These are phyloP conservation scores for Synergus itoensis DNA, from an alignment of 2,888 invertebrate genomes.

Conservation along the genomic window DNA sequence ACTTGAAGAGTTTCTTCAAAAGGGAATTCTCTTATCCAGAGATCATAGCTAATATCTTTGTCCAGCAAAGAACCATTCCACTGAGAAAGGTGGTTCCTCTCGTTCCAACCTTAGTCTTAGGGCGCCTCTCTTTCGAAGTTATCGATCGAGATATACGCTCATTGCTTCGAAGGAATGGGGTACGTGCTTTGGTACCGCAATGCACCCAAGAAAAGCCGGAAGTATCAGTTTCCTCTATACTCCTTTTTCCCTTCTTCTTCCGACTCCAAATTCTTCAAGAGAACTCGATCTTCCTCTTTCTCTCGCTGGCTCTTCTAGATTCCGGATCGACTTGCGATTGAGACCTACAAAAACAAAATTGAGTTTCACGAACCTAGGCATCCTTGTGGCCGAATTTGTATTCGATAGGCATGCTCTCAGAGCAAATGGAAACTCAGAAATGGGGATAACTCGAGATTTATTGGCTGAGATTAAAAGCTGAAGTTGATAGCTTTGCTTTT, in stretches of 20 bases:
- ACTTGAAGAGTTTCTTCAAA: neutral
- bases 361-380: slow-evolving; percentile 59
- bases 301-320: slow-evolving; percentile 40
- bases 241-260: slow-evolving; percentile 40
- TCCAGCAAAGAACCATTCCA: neutral
- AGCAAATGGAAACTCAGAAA: slow-evolving; percentile 2
- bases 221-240: slow-evolving; percentile 58
- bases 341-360: slow-evolving; percentile 57
- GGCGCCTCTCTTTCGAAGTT: slow-evolving; percentile 60
- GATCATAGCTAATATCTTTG: slow-evolving; percentile 34
- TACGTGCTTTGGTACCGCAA: slow-evolving; percentile 68
- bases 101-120: slow-evolving; percentile 45
- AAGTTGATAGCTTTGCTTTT: neutral
- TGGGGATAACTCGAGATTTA: neutral
- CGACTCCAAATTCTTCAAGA: slow-evolving; percentile 21
- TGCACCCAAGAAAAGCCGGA: slow-evolving; percentile 57
- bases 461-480: neutral
- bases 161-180: slow-evolving; percentile 62
- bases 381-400: slow-evolving; percentile 58
- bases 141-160: slow-evolving; percentile 66
- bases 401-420: slow-evolving; percentile 55
- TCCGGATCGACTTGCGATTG: slow-evolving; percentile 49
- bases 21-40: slow-evolving; percentile 11
- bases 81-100: neutral
- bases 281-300: slow-evolving; percentile 25